Evolutionary conservation across 1,140 invertebrate species (phyloP).

Genomic region (Meloidogyne floridensis): DNA sequence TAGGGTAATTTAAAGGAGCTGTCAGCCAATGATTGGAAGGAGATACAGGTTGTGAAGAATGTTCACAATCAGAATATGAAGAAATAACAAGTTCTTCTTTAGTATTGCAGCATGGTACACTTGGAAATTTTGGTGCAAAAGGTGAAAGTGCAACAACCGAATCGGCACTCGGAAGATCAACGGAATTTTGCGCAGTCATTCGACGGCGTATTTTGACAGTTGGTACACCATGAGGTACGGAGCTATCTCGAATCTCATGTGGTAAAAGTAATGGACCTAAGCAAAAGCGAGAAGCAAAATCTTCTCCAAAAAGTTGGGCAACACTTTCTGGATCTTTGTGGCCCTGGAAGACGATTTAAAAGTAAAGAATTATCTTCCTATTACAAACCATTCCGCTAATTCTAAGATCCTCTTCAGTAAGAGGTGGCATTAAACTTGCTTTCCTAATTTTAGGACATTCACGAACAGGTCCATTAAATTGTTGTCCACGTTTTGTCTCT

Average conservation of each 20-base stretch:
- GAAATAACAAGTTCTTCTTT: neutral
- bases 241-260: slow-evolving; percentile 44
- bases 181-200: neutral
- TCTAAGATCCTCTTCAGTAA: slow-evolving; percentile 50
- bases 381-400: slow-evolving; percentile 8
- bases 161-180: slow-evolving; percentile 9
- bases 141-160: slow-evolving; percentile 44
- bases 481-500: neutral
- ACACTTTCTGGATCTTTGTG: slow-evolving; percentile 44
- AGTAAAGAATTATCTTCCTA: neutral
- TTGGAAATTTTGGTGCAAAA: slow-evolving; percentile 40
- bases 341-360: slow-evolving; percentile 33
- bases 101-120: slow-evolving; percentile 20
- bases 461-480: neutral
- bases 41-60: neutral
- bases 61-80: neutral
- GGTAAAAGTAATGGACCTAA: slow-evolving; percentile 38
- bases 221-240: slow-evolving; percentile 43
- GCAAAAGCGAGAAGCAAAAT: slow-evolving; percentile 57
- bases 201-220: slow-evolving; percentile 44
- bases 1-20: neutral
- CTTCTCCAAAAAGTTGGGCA: slow-evolving; percentile 50
- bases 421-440: slow-evolving; percentile 49
- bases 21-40: neutral
- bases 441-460: slow-evolving; percentile 35